Evolutionary conservation across 2,113 vertebrate genomes (phyloP).

Genomic region (Cervus canadensis): DNA sequence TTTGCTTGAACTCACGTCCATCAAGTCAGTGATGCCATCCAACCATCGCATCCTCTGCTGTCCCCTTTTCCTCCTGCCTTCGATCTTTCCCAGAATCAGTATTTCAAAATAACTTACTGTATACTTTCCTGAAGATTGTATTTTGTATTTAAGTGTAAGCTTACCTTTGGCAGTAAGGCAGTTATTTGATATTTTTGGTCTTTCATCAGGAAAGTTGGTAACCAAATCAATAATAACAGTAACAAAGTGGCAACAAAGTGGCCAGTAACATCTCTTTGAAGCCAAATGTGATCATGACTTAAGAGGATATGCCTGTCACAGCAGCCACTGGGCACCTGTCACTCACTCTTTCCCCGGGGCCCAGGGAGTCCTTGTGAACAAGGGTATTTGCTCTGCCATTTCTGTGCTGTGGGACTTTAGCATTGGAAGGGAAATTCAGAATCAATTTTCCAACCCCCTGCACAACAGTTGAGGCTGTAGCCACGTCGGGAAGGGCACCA

Average conservation of each 20-base stretch:
- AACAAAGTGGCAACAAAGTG: background rate
- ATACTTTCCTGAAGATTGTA: background rate
- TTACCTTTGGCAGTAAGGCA: background rate
- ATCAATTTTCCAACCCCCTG: background rate
- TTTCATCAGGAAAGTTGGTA: background rate
- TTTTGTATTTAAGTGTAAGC: background rate
- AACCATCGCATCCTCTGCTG: background rate
- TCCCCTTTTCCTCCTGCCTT: background rate
- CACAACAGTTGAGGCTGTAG: background rate
- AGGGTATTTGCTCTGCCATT: background rate
- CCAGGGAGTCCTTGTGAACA: background rate
- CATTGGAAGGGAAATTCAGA: background rate
- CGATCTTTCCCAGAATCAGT: background rate
- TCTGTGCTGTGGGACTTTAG: background rate
- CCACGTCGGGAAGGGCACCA: background rate
- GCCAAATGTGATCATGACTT: background rate
- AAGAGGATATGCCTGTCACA: background rate
- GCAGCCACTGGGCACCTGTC: background rate
- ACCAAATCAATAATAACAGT: background rate
- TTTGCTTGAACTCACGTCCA: background rate
- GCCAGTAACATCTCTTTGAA: background rate
- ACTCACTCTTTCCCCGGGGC: background rate
- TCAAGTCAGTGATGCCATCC: background rate
- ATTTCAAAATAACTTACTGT: background rate
- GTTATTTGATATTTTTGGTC: background rate